A percentile compares a stretch with the other conserved stretches of the same genome.
Evolutionary conservation across 2,113 vertebrate genomes (phyloP).

Genomic region (Equus quagga): DNA sequence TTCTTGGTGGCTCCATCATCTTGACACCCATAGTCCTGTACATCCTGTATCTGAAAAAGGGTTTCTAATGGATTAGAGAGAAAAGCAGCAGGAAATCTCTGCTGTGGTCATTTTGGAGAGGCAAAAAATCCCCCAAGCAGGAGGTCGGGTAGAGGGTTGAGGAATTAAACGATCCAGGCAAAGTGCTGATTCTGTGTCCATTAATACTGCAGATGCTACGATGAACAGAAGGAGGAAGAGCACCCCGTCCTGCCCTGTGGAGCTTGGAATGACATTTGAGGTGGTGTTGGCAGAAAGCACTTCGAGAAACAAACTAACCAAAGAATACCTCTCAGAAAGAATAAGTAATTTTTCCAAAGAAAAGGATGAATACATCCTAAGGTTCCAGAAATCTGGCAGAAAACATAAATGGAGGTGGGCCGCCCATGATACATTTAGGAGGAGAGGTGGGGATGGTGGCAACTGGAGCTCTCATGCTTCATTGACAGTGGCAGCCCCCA

Average conservation of each 20-base stretch:
- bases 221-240: background rate
- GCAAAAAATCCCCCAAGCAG: background rate
- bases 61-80: background rate
- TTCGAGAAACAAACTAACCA: background rate
- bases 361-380: background rate
- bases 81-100: background rate
- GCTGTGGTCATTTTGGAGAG: background rate
- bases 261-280: background rate
- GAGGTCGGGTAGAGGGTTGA: background rate
- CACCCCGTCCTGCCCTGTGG: background rate
- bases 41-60: background rate
- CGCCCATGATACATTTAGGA: fast-evolving
- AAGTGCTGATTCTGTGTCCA: background rate
- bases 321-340: background rate
- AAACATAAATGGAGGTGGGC: background rate
- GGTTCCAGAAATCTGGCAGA: background rate
- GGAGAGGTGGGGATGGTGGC: fast-evolving
- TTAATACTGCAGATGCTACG: background rate
- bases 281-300: background rate
- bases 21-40: background rate
- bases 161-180: background rate
- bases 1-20: background rate
- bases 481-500: background rate
- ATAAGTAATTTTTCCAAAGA: background rate
- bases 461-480: background rate